Conservation (phyloP, 92 coral and sea anemone genomes). For the Phenganax subtilis region DNA sequence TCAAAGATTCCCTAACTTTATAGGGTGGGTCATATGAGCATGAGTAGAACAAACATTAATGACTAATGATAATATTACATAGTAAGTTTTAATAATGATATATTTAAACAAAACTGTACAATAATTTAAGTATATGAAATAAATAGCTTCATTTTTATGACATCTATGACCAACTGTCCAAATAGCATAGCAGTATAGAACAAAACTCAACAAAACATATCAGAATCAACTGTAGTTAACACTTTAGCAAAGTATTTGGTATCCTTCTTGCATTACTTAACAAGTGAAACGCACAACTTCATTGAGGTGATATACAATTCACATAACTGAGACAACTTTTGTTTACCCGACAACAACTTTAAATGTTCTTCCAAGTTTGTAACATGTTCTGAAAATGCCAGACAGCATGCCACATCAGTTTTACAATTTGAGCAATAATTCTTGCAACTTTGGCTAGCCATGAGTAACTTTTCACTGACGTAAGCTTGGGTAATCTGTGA, state of each 20-base stretch:
- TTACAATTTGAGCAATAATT: constrained; percentile 19
- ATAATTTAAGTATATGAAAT: too few relatives aligned
- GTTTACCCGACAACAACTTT: constrained; percentile 22
- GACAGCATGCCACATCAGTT: constrained; percentile 32
- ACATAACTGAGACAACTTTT: constrained; percentile 28
- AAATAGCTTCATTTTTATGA: too few relatives aligned
- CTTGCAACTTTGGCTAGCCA: not conserved
- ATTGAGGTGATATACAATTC: constrained; percentile 42
- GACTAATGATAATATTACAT: too few relatives aligned
- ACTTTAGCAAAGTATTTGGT: not conserved
- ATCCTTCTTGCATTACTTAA: not conserved
- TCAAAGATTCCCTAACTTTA: too few relatives aligned
- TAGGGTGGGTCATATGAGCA: too few relatives aligned
- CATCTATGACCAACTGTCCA: too few relatives aligned
- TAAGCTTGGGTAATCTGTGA: constrained; percentile 58
- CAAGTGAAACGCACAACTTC: constrained; percentile 18
- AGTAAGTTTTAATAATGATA: too few relatives aligned
- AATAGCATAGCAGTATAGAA: too few relatives aligned
- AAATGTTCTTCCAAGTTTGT: constrained; percentile 53
- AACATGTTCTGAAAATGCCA: constrained; percentile 42
- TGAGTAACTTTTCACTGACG: constrained; percentile 19
- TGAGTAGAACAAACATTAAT: too few relatives aligned
- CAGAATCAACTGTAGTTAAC: not conserved
- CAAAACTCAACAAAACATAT: not conserved
- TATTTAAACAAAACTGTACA: too few relatives aligned